Base-by-base conservation (phyloP, 1,140 invertebrate genomes). In the Arion vulgaris region DNA sequence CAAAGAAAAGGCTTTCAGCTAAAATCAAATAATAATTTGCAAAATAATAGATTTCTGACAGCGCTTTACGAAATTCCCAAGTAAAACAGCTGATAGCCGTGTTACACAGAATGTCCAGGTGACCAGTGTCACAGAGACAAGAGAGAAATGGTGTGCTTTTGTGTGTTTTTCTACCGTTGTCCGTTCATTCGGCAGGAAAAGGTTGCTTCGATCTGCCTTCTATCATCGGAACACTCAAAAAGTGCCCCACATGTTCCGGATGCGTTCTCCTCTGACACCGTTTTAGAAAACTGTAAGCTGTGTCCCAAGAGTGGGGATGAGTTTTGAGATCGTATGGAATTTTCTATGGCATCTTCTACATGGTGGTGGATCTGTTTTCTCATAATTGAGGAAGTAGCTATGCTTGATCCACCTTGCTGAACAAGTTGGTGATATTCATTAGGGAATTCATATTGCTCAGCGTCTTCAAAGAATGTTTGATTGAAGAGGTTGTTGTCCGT, bases 121-220 rank as follows among this genome's bases (percentile, higher is more conserved):
- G 41, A 45, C 41, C 15, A 15, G 15, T 7, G 15, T 45, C 41
- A 45, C 41, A 5, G 41, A 57, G 51, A 57, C n/a, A 57, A 57
- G 51, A 9, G 51, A 26, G 23, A 26, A 57, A 57, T n/a, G n/a
- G 51, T 23, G 19, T 15, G 19, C 23, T 17, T 23, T 57, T 23
- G 7, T 57, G 23, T 9, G 9, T 66, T 32, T 5, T 7, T 23
- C 28, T 66, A 66, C n/a, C 32, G 5, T 32, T 66, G 19, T 7
- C 7, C n/a, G 62, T 66, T 28, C n/a, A 1, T 4, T 1, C 32
- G 62, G 62, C 62, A 66, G 62, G 62, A 4, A 32, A 34, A 28
- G 17, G n/a, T 66, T 66, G 1, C 62, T 66, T 66, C 62, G 62
- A 66, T 66, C 62, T 66, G 62, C 62, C 62, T 66, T 28, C 32